Conservation (phyloP, 2,797 vertebrate species). For the Enteromius trimaculatus region DNA sequence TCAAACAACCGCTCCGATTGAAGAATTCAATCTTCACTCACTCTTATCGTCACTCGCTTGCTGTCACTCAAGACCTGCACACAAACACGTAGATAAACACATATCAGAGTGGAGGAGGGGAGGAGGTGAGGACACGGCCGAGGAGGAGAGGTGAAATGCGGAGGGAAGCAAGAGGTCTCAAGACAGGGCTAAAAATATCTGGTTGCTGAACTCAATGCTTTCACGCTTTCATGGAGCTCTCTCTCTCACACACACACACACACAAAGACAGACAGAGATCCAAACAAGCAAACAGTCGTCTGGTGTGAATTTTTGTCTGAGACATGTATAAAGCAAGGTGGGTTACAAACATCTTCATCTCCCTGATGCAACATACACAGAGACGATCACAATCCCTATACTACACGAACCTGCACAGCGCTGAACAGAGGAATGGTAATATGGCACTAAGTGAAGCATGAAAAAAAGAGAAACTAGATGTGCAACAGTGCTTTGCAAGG, state of each 20-base stretch:
- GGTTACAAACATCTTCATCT: slow-evolving; percentile 26
- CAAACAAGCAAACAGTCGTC: slow-evolving; percentile 11
- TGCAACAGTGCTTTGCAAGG: not conserved
- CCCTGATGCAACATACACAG: not conserved
- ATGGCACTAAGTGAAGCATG: slow-evolving; percentile 3
- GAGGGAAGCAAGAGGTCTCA: slow-evolving; percentile 44
- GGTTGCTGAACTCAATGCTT: slow-evolving; percentile 40
- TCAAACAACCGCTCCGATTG: slow-evolving; percentile 3
- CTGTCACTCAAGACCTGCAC: slow-evolving; percentile 27
- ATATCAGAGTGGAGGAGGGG: not conserved
- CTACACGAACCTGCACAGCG: not conserved
- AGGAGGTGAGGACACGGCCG: slow-evolving; percentile 19
- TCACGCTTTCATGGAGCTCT: slow-evolving; percentile 34
- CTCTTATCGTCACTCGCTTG: slow-evolving; percentile 12
- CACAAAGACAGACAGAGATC: slow-evolving; percentile 19
- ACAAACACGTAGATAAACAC: slow-evolving; percentile 15
- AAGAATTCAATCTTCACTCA: slow-evolving; percentile 12
- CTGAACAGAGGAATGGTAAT: slow-evolving; percentile 4
- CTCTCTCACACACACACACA: slow-evolving; percentile 12
- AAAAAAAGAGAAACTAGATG: not conserved
- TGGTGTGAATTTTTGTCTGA: slow-evolving; percentile 33
- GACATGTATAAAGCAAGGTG: not conserved
- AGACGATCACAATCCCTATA: not conserved
- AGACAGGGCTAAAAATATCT: slow-evolving; percentile 61
- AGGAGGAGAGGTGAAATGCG: slow-evolving; percentile 10